Evolutionary conservation across 2,113 vertebrate genomes (phyloP).

Genomic region (Actenoides hombroni): DNA sequence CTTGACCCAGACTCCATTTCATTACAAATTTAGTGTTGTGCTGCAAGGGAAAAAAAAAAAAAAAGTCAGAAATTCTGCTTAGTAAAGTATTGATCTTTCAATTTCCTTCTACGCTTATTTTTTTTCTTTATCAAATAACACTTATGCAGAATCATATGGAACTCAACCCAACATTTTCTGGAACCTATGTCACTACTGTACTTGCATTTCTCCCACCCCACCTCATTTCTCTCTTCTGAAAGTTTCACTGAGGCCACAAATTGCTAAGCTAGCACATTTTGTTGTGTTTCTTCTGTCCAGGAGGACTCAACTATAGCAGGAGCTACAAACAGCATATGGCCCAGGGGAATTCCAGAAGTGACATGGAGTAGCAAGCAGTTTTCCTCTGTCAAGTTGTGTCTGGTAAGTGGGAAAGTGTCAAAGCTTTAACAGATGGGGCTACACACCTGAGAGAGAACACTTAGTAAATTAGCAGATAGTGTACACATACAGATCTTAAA

Average conservation of each 20-base stretch:
- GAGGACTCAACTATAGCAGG: not conserved
- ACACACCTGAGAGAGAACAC: not conserved
- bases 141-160: not conserved
- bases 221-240: not conserved
- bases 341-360: not conserved
- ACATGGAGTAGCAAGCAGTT: not conserved
- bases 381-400: not conserved
- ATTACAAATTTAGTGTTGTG: conserved; percentile 72
- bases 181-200: not conserved
- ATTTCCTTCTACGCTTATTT: not conserved
- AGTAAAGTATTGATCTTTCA: not conserved
- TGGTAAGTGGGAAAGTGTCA: not conserved
- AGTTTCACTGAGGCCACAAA: not conserved
- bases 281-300: not conserved
- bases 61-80: not conserved
- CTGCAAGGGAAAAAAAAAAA: conserved; percentile 42
- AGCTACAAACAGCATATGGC: not conserved
- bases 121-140: not conserved
- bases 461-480: not conserved
- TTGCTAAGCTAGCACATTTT: not conserved
- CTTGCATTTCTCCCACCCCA: not conserved
- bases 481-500: not conserved
- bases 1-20: conserved; percentile 85
- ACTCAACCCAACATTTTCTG: not conserved
- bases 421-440: not conserved